A percentile compares a stretch with the other conserved stretches of the same genome.
Evolutionary conservation across 1,140 invertebrate species (phyloP).

Genomic region (Aphis craccivora): DNA sequence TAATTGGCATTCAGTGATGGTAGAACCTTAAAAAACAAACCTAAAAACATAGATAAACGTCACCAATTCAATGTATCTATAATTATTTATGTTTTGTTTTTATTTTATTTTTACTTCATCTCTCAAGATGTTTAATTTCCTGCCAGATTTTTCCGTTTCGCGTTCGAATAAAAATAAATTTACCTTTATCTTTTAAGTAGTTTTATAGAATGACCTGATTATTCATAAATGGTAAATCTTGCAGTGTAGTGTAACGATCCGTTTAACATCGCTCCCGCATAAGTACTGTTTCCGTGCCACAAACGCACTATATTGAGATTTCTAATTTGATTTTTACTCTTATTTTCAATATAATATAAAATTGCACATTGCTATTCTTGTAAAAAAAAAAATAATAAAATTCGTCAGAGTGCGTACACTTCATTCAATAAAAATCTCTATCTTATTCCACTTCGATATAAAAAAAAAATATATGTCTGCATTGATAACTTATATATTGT

Average conservation of each 20-base stretch:
- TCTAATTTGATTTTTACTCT: neutral
- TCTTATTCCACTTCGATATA: neutral
- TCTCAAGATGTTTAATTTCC: neutral
- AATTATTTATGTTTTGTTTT: neutral
- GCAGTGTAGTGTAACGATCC: neutral
- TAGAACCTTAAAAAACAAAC: neutral
- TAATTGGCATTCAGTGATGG: neutral
- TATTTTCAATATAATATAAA: neutral
- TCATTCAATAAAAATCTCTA: neutral
- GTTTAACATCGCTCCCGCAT: neutral
- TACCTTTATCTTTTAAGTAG: neutral
- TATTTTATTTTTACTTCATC: neutral
- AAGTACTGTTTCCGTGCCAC: neutral
- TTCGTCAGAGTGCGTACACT: neutral
- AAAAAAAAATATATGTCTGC: neutral
- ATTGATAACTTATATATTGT: neutral
- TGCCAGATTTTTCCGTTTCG: neutral
- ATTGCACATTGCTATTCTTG: neutral
- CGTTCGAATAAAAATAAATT: neutral
- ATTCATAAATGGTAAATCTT: constrained; percentile 5
- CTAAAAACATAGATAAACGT: neutral
- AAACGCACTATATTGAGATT: neutral
- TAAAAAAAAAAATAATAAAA: neutral
- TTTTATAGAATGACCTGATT: constrained; percentile 1
- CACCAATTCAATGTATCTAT: neutral